Percentiles rank a stretch among this genome's conserved stretches.
phyloP scores from a whole-genome alignment of 2,888 invertebrate species.

The Siphlonurus alternatus region DNA sequence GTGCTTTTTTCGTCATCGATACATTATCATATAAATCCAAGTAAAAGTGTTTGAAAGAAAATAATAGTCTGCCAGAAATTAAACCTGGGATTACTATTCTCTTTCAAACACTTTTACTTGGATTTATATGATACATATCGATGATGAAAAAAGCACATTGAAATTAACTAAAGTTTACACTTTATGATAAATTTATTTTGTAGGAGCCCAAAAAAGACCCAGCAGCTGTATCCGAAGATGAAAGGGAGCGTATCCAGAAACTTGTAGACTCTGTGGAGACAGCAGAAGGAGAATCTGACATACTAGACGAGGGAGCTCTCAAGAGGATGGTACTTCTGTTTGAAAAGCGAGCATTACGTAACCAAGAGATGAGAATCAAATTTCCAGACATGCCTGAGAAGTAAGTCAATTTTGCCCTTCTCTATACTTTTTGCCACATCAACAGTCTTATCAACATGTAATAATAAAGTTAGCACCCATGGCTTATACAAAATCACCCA shows the following conservation, averaged over 20 bases:
- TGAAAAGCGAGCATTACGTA: constrained; percentile 84
- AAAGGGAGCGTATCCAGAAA: not conserved
- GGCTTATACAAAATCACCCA: too few relatives aligned
- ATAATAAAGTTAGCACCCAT: not conserved
- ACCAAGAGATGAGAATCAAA: constrained; percentile 96
- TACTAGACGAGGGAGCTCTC: constrained; percentile 70
- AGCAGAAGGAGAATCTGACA: constrained; percentile 45
- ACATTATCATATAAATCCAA: too few relatives aligned
- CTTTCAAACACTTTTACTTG: too few relatives aligned
- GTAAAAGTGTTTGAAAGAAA: too few relatives aligned
- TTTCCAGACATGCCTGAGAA: constrained; percentile 94
- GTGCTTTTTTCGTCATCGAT: too few relatives aligned
- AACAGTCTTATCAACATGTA: not conserved
- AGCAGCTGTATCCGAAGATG: not conserved
- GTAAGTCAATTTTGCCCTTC: constrained; percentile 25
- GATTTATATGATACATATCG: too few relatives aligned
- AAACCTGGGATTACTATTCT: not conserved
- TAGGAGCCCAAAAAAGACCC: not conserved
- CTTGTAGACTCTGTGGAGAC: constrained; percentile 6
- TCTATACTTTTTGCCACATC: not conserved
- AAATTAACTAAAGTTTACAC: not conserved
- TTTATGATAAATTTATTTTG: not conserved
- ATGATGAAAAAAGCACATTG: too few relatives aligned
- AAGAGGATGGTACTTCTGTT: constrained; percentile 81
- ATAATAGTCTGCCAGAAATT: too few relatives aligned